These are phyloP conservation scores for Diceros bicornis DNA, from an alignment of 2,797 vertebrate species.

Conservation along the genomic window DNA sequence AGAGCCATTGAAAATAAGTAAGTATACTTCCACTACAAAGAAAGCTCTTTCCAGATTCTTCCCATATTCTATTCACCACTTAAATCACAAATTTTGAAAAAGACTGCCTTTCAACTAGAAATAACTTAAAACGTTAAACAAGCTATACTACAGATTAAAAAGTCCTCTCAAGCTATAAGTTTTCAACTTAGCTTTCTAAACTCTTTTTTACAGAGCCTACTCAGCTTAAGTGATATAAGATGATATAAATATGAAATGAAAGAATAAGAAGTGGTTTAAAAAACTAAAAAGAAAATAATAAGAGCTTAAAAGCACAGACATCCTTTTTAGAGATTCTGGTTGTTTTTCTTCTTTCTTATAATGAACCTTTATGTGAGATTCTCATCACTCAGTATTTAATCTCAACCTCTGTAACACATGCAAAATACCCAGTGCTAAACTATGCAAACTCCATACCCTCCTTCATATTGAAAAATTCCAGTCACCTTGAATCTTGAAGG, in stretches of 20 bases:
- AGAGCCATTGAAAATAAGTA: neutral
- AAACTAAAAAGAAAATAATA: neutral
- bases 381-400: conserved; percentile 34
- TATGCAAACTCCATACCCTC: neutral
- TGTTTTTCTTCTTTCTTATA: conserved; percentile 17
- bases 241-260: neutral
- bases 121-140: neutral
- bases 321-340: neutral
- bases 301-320: neutral
- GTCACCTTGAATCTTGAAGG: neutral
- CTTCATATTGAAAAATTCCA: neutral
- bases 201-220: conserved; percentile 20
- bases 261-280: conserved; percentile 40
- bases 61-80: neutral
- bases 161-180: conserved; percentile 27
- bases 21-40: neutral
- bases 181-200: conserved; percentile 38
- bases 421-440: neutral
- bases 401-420: neutral
- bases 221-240: neutral
- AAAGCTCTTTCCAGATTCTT: conserved; percentile 38
- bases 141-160: neutral
- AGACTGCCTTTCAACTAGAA: conserved; percentile 31
- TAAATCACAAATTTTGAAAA: conserved; percentile 27
- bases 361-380: neutral